Evolutionary conservation across 2,113 vertebrate species (phyloP), one percentile per base, ranked within the genome.

Genomic region (Egretta garzetta): DNA sequence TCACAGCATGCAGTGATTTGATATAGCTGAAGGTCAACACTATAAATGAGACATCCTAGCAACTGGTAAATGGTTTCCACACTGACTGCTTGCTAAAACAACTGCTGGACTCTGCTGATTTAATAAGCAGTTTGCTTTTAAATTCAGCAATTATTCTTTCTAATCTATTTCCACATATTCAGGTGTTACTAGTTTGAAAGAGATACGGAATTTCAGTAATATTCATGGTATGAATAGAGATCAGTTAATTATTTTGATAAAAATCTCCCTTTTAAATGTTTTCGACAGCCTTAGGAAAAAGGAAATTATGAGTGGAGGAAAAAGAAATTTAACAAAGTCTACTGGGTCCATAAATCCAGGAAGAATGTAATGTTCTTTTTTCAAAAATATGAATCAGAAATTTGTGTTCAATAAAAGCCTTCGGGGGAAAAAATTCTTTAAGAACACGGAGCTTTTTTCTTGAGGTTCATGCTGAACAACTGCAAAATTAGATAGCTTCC

Each of bases 21-120:
- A 62, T 73, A 55, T 2, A 96, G 88, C 79, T 88, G 88, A 90
- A 77, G 90, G 93, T 86, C 55, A 28, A 73, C 85, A 33, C 41
- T 58, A 35, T 35, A 93, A 94, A 96, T 86, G 88, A 97, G 90
- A 93, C 95, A 93, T 83, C 79, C 75, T 88, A 96, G 95, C 96
- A 95, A 96, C 81, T 94, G 87, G 58, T 47, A 96, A 94, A 88
- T 88, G 82, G 88, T 88, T 95, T 93, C 85, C 82, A 88, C 70
- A 62, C 67, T 88, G 71, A 45, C 88, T 93, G 82, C 55, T 76
- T 92, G 45, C 71, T 94, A 62, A 76, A 94, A 93, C 79, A 80
- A 68, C 75, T 47, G 28, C 10, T 90, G 80, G 55, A 33, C 71
- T 55, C 33, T 22, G 58, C 58, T 95, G 88, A 95, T 94, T 94